Conservation (phyloP, 2,888 invertebrate genomes). For the Amorpha juglandis region DNA sequence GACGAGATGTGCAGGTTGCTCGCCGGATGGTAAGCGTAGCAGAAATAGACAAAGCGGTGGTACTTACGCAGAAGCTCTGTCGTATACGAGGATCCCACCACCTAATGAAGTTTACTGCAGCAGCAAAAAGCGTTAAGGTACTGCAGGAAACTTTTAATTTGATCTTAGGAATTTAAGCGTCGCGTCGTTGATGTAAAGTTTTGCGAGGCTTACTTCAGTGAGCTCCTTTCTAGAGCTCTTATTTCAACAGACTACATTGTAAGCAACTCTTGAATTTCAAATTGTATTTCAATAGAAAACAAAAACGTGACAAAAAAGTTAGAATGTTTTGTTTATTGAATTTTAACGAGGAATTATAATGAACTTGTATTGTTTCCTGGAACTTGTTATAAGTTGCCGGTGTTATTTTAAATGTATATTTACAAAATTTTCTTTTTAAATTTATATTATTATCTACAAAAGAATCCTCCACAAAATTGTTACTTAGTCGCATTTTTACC, state of each 20-base stretch:
- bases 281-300: conserved; percentile 22
- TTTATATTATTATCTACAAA: not conserved
- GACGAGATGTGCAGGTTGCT: too few species aligned
- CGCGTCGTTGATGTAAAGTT: conserved; percentile 45
- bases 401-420: not conserved
- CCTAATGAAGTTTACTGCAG: conserved; percentile 21
- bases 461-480: not conserved
- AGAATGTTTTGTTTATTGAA: conserved; percentile 38
- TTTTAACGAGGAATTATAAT: conserved; percentile 57
- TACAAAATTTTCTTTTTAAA: conserved; percentile 1
- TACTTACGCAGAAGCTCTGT: too few species aligned
- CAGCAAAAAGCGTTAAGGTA: conserved; percentile 36
- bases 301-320: conserved; percentile 26
- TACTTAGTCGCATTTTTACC: not conserved
- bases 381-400: conserved; percentile 6
- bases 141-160: conserved; percentile 53
- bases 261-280: conserved; percentile 29
- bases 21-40: too few species aligned
- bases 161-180: conserved; percentile 48
- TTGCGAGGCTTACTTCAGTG: conserved; percentile 48
- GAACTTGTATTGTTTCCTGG: conserved; percentile 3
- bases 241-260: conserved; percentile 39
- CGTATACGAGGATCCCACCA: too few species aligned
- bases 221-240: conserved; percentile 44
- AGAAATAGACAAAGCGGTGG: too few species aligned